A percentile compares a stretch with the other conserved stretches of the same genome.
Evolutionary conservation across 2,113 vertebrate genomes (phyloP).

Genomic region (Cyphomyrus discorhynchus): DNA sequence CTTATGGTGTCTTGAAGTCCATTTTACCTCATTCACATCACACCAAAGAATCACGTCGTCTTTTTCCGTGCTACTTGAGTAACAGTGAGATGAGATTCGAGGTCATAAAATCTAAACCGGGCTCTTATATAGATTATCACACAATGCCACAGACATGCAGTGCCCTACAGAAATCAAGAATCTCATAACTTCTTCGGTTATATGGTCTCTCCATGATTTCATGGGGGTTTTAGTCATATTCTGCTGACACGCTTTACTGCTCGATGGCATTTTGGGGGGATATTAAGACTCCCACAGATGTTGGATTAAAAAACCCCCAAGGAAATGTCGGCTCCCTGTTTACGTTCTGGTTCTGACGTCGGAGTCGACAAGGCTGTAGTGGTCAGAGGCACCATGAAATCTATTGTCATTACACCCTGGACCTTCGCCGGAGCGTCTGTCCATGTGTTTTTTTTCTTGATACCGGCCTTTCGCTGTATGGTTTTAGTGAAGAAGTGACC

Average conservation of each 20-base stretch:
- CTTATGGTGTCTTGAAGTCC: background rate
- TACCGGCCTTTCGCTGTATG: background rate
- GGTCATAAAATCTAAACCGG: background rate
- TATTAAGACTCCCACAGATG: background rate
- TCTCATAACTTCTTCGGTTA: no score
- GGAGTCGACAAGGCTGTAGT: background rate
- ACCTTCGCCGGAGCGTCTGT: background rate
- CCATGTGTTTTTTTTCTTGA: background rate
- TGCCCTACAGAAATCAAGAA: background rate
- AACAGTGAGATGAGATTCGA: background rate
- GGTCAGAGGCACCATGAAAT: background rate
- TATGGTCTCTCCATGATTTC: background rate
- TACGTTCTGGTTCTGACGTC: background rate
- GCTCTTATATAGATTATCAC: background rate
- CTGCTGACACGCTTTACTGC: background rate
- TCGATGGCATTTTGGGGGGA: background rate
- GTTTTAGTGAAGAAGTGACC: background rate
- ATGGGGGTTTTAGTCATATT: background rate
- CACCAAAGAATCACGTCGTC: background rate
- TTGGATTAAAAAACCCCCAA: background rate
- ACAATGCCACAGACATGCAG: background rate
- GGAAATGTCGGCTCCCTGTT: background rate
- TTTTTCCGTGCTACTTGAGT: background rate
- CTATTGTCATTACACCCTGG: background rate
- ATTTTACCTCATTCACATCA: background rate